Conservation (phyloP, 2,888 invertebrate species). For the Sericinus montela region DNA sequence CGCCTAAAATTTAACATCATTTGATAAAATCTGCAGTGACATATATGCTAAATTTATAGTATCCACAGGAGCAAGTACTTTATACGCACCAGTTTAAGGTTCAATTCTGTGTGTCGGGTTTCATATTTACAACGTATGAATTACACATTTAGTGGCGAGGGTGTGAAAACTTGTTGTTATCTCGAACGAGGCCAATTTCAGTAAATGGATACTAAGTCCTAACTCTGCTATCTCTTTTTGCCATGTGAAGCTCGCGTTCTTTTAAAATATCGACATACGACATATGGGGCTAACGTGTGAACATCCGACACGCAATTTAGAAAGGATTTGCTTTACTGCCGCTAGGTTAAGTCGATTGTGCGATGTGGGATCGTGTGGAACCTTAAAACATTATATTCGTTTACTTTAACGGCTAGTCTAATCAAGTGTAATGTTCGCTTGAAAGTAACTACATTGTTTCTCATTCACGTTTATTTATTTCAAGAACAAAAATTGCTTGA, state of each 20-base stretch:
- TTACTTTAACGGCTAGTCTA: constrained; percentile 20
- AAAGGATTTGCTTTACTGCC: constrained; percentile 69
- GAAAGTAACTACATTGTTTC: not conserved
- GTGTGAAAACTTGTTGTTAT: constrained; percentile 79
- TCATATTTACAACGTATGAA: constrained; percentile 71
- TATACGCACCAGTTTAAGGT: constrained; percentile 24
- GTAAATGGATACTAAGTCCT: constrained; percentile 80
- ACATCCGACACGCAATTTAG: constrained; percentile 59
- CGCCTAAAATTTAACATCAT: constrained; percentile 58
- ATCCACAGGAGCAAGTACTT: constrained; percentile 17
- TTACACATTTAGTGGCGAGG: constrained; percentile 76
- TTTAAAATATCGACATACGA: constrained; percentile 73
- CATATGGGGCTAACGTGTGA: constrained; percentile 45
- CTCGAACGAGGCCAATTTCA: constrained; percentile 77
- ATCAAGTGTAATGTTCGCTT: constrained; percentile 16
- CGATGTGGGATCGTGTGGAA: constrained; percentile 27
- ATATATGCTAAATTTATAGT: constrained; percentile 49
- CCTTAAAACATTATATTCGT: constrained; percentile 35
- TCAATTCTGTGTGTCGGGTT: constrained; percentile 21
- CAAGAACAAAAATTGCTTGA: too few relatives aligned
- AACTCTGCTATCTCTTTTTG: constrained; percentile 74
- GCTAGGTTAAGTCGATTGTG: constrained; percentile 34
- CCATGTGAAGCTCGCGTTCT: constrained; percentile 55
- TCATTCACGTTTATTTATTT: not conserved
- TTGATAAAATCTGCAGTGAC: constrained; percentile 67